Conservation (phyloP, 2,113 vertebrate species). For the Nettapus auritus region DNA sequence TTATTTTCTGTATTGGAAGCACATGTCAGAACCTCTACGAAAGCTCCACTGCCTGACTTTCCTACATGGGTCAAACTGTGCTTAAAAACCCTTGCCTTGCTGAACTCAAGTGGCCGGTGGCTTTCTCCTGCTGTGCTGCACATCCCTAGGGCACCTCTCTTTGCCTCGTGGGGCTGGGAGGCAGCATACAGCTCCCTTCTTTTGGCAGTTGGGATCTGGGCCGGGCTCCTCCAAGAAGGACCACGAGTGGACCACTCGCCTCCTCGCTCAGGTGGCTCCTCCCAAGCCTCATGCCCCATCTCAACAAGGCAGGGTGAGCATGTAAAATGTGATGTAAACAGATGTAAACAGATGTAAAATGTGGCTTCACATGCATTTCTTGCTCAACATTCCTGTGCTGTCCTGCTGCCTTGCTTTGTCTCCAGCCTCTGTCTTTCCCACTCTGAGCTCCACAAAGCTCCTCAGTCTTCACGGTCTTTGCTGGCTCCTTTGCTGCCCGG, state of each 20-base stretch:
- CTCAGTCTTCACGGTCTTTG: neutral
- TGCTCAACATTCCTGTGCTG: neutral
- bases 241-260: neutral
- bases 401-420: neutral
- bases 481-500: accelerated
- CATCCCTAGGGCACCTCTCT: accelerated
- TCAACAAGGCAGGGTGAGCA: neutral
- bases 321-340: neutral
- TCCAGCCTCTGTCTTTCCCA: neutral
- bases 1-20: slow-evolving; percentile 58
- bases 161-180: neutral
- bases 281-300: neutral
- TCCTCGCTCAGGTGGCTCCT: neutral
- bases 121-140: neutral
- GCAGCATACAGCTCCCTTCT: accelerated
- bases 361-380: neutral
- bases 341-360: neutral
- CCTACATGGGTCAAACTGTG: neutral
- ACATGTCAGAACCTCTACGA: slow-evolving; percentile 10
- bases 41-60: neutral
- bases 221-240: neutral
- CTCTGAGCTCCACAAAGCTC: neutral
- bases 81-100: neutral
- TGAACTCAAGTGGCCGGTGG: neutral
- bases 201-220: accelerated